Conservation (phyloP, 2,888 invertebrate species). For the Ecdyonurus torrentis region DNA sequence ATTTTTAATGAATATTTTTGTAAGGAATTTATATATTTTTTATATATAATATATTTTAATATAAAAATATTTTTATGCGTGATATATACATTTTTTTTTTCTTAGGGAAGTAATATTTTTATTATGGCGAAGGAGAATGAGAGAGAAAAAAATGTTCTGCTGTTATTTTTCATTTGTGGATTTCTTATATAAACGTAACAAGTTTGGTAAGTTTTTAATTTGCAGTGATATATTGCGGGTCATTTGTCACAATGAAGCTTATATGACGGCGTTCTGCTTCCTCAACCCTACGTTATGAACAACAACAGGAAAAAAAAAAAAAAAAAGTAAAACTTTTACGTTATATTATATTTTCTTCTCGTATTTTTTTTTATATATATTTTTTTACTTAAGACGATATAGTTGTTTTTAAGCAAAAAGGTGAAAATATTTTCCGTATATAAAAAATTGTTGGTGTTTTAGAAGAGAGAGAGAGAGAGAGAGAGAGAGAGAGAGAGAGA, state of each 20-base stretch:
- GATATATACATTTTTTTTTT: background rate
- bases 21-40: background rate
- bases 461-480: background rate
- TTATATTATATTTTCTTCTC: background rate
- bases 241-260: constrained; percentile 2
- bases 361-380: background rate
- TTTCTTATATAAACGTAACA: background rate
- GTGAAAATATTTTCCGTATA: background rate
- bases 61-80: too few species aligned
- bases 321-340: background rate
- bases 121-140: too few species aligned
- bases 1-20: background rate
- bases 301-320: background rate
- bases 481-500: background rate
- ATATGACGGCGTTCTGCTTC: background rate
- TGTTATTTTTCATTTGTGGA: constrained; percentile 2
- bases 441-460: background rate
- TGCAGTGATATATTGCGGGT: constrained; percentile 3
- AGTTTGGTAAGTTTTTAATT: constrained; percentile 3
- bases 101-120: background rate
- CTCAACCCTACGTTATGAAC: background rate
- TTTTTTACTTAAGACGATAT: constrained; percentile 1
- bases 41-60: background rate
- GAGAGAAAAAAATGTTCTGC: background rate
- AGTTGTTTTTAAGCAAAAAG: background rate